Conservation (phyloP, 2,888 invertebrate species). For the Tuberolachnus salignus region DNA sequence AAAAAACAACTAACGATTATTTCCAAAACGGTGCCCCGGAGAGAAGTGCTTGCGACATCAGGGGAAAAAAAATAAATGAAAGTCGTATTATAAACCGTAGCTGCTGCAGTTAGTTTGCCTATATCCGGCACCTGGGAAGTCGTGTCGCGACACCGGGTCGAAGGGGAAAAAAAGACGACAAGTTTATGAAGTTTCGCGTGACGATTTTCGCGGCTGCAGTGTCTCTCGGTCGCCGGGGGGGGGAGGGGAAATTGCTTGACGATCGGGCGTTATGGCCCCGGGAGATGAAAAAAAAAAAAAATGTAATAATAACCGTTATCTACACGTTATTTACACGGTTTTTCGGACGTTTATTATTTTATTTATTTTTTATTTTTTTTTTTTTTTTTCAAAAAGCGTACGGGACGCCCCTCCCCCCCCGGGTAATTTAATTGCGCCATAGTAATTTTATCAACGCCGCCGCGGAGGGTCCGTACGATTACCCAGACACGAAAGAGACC, state of each 20-base stretch:
- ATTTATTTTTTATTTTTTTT: too few relatives aligned
- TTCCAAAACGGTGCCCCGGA: conserved; percentile 21
- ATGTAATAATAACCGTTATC: conserved; percentile 37
- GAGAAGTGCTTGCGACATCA: background rate
- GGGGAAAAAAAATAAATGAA: background rate
- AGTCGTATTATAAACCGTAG: background rate
- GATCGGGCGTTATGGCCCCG: background rate
- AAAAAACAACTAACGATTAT: conserved; percentile 14
- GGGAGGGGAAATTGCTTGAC: conserved; percentile 12
- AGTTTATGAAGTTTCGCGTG: conserved; percentile 33
- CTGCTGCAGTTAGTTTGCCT: conserved; percentile 12
- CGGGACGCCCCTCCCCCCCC: too few relatives aligned
- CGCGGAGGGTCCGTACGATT: conserved; percentile 38
- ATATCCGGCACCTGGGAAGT: conserved; percentile 11
- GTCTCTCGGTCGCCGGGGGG: background rate
- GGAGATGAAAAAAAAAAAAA: background rate
- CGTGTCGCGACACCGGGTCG: background rate
- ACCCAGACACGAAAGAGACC: background rate
- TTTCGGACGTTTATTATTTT: background rate
- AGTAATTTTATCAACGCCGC: conserved; percentile 24
- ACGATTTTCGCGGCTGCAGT: too few relatives aligned
- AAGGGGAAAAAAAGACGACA: background rate
- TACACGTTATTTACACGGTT: conserved; percentile 26
- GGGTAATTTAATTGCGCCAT: conserved; percentile 41
- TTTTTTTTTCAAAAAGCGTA: background rate